Evolutionary conservation across 1,140 invertebrate genomes (phyloP).

Genomic region (Aphaenogaster floridana): DNA sequence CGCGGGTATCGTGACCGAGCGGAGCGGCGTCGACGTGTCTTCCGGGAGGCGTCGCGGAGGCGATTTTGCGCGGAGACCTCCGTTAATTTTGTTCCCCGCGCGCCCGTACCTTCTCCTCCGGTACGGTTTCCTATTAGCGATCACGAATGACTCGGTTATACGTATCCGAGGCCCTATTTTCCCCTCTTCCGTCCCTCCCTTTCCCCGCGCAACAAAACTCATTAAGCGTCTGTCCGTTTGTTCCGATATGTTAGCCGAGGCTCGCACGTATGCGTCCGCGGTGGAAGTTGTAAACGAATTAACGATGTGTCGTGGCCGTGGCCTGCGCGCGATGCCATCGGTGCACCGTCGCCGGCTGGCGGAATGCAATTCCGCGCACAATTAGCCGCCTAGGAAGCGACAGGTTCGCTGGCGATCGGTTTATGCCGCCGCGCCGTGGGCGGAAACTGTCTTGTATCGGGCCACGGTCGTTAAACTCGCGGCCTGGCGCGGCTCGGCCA

Average conservation of each 20-base stretch:
- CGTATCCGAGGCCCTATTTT: slow-evolving; percentile 32
- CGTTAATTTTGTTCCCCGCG: slow-evolving; percentile 73
- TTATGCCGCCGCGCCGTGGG: slow-evolving; percentile 50
- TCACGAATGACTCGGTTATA: slow-evolving; percentile 76
- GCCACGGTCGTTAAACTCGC: slow-evolving; percentile 59
- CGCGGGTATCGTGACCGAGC: slow-evolving; percentile 66
- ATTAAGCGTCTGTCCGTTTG: slow-evolving; percentile 84
- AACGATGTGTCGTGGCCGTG: slow-evolving; percentile 78
- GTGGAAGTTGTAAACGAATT: slow-evolving; percentile 80
- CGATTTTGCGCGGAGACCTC: slow-evolving; percentile 74
- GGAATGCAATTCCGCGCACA: slow-evolving; percentile 63
- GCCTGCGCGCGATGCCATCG: slow-evolving; percentile 63
- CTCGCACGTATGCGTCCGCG: slow-evolving; percentile 69
- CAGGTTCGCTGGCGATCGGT: slow-evolving; percentile 55
- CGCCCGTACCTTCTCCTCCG: slow-evolving; percentile 21
- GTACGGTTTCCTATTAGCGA: slow-evolving; percentile 78
- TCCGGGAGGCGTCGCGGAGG: slow-evolving; percentile 70
- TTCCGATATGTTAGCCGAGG: slow-evolving; percentile 80
- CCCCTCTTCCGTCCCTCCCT: neutral
- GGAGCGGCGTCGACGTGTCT: slow-evolving; percentile 56
- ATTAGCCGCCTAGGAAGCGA: slow-evolving; percentile 63
- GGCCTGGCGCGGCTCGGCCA: neutral
- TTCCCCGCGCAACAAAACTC: slow-evolving; percentile 79
- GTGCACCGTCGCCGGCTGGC: slow-evolving; percentile 39
- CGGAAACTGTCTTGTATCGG: slow-evolving; percentile 56